These are phyloP conservation scores for Frankliniella intonsa DNA, from an alignment of 2,888 invertebrate genomes.

Conservation along the genomic window DNA sequence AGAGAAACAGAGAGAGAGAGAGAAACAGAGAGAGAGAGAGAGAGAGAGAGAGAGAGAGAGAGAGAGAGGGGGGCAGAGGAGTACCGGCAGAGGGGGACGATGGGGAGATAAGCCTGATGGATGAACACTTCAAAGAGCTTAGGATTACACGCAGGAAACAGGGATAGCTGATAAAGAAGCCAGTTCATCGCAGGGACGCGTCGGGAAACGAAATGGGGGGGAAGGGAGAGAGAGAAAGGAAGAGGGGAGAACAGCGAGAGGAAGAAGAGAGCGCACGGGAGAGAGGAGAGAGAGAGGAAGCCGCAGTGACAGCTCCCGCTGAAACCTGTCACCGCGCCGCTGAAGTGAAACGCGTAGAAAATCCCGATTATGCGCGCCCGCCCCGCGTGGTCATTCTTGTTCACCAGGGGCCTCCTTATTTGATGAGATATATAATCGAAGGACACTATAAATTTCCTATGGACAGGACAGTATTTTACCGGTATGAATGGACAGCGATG, in stretches of 20 bases:
- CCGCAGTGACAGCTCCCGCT: neutral
- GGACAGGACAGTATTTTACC: too few species aligned
- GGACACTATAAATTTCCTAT: too few species aligned
- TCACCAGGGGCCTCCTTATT: too few species aligned
- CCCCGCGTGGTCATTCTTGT: too few species aligned
- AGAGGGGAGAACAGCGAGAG: neutral
- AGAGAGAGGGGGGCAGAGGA: neutral
- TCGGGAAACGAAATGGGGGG: neutral
- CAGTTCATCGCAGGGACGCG: slow-evolving; percentile 14
- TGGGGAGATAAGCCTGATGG: slow-evolving; percentile 20
- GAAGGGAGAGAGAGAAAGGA: neutral
- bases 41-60: neutral
- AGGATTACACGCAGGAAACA: slow-evolving; percentile 26
- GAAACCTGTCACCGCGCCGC: too few species aligned
- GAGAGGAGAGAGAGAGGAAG: neutral
- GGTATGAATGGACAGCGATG: too few species aligned
- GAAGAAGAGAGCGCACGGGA: neutral
- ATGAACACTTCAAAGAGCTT: slow-evolving; percentile 26
- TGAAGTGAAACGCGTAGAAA: too few species aligned
- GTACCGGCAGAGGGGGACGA: neutral
- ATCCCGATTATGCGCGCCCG: too few species aligned
- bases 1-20: neutral
- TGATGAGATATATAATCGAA: too few species aligned
- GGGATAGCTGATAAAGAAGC: slow-evolving; percentile 26
- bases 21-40: neutral